Evolutionary conservation across 2,797 vertebrate species (phyloP), one percentile per base, ranked within the genome.

Genomic region (Acanthornis magna): DNA sequence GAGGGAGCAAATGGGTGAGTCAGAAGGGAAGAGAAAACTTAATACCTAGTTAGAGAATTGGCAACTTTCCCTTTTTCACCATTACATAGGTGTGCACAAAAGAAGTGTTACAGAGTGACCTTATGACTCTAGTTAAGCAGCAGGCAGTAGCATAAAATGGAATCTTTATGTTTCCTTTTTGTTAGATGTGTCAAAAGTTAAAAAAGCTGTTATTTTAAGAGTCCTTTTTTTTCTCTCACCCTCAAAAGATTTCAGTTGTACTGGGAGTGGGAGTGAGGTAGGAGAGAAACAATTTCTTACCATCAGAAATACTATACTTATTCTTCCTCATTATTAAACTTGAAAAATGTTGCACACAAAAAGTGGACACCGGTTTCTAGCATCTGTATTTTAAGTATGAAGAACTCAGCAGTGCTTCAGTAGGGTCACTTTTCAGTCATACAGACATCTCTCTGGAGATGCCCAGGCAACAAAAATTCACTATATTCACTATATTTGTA

Each of bases 311-410:
- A 88, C 29, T 87, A 30, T 50, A 51, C 78, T 85, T 86, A n/a
- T 32, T 72, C 73, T 96, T 95, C 21, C 27, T 93, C 70, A 82
- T 87, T 95, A 96, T 94, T 95, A 95, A 96, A 91, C 70, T 70
- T 94, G 73, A 93, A 96, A 97, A 96, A 87, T 84, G 6, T 74
- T 91, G 36, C 43, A 66, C 34, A 62, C 67, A 85, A 88, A 93
- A 90, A 85, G 30, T 48, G 26, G 89, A 50, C 16, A 93, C 48
- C 27, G 83, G 45, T 96, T 97, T 94, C 60, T 84, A 26, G 34
- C 82, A 5, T 60, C 40, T 94, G 27, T 76, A 72, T 92, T 94
- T 92, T 92, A 94, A 94, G 66, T 85, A 18, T 26, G 26, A 30
- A 34, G 18, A 58, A 86, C n/a, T 32, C 16, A 92, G 61, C n/a